Conservation (phyloP, 2,888 invertebrate species). For the Cetonia aurata region DNA sequence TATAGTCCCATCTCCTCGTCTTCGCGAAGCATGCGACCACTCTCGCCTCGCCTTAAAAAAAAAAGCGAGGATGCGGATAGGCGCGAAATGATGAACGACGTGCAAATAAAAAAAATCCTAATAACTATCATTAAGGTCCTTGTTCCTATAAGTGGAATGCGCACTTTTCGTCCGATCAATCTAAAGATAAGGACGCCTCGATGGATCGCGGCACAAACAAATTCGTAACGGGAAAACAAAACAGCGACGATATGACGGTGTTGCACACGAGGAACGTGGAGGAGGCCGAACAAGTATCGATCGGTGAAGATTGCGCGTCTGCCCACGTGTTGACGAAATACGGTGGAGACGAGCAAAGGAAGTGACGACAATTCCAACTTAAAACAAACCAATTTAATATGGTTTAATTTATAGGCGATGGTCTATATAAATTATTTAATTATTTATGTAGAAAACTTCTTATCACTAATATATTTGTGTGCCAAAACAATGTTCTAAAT, state of each 20-base stretch:
- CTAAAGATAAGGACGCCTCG: constrained; percentile 31
- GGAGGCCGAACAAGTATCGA: neutral
- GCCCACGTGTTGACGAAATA: neutral
- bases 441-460: no score
- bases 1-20: neutral
- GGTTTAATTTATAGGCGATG: no score
- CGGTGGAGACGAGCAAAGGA: neutral
- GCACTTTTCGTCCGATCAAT: constrained; percentile 36
- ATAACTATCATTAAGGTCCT: constrained; percentile 43
- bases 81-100: constrained; percentile 41
- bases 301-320: constrained; percentile 1
- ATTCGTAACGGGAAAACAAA: constrained; percentile 19
- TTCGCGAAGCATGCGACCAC: constrained; percentile 4
- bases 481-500: no score
- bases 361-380: neutral
- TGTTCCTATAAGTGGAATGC: constrained; percentile 39
- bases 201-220: constrained; percentile 29
- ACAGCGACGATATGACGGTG: constrained; percentile 6
- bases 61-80: neutral
- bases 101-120: constrained; percentile 44
- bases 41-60: constrained; percentile 17
- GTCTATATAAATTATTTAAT: no score
- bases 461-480: no score
- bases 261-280: neutral
- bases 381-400: no score